Evolutionary conservation across 2,888 invertebrate genomes (phyloP), one percentile per base, ranked within the genome.

Genomic region (Drosophila mimica): DNA sequence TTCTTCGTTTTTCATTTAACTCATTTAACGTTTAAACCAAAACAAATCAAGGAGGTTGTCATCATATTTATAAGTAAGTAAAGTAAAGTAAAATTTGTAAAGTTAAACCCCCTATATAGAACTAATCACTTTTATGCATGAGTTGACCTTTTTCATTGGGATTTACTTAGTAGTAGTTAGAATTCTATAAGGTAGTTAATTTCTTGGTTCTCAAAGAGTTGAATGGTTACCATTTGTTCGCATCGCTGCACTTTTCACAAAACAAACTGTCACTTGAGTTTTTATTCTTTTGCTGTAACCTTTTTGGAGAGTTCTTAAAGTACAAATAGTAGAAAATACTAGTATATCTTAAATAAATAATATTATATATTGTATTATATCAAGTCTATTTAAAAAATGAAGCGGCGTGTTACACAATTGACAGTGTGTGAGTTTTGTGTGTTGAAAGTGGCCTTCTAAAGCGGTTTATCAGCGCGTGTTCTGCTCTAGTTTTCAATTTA

Each of bases 41-140:
- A 82, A 69, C 72, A 79, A 89, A 86, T 74, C 84, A 86, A 69
- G 31, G 88, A 83, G 74, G 71, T 33, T 30, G n/a, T 66, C 58
- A 58, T 69, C 80, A 46, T 56, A 43, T 54, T 15, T 51, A 36
- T 67, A 49, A 54, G 17, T 66, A 72, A 74, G 63, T 52, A 69
- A 72, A 74, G 65, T 52, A 70, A 74, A 73, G 43, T 67, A 63
- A 82, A 71, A 64, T 54, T 34, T n/a, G 36, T 52, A 38, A 67
- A 54, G 51, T 57, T 65, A 74, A 74, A 66, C 75, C 70, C 72
- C 57, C 81, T 67, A 49, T 67, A 49, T 17, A 9, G 25, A 40
- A 56, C 70, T 70, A 36, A 57, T 68, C 75, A 66, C 68, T 84
- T 91, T 91, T 91, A 91, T 91, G 91, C 92, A 91, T 91, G 91